Conservation (phyloP, 2,888 invertebrate genomes). For the Hypomecis atomaria region DNA sequence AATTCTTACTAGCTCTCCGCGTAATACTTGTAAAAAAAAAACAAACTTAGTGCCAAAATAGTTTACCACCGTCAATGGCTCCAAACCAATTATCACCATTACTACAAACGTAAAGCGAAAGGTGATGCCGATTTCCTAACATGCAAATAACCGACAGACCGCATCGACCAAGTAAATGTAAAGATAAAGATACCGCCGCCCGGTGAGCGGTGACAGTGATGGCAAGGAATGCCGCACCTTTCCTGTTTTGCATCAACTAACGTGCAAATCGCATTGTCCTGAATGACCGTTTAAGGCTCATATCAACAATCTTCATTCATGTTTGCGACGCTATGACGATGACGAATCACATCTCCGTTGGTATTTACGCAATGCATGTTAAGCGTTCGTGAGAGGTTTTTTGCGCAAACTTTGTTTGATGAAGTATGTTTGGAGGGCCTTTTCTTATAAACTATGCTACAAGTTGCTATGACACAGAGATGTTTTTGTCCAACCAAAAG, state of each 20-base stretch:
- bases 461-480: too few relatives aligned
- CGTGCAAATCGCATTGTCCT: conserved; percentile 27
- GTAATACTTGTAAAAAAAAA: background rate
- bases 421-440: background rate
- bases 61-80: conserved; percentile 6
- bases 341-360: background rate
- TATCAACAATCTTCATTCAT: conserved; percentile 27
- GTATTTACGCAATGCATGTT: conserved; percentile 1
- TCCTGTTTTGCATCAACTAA: conserved; percentile 30
- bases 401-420: background rate
- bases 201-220: conserved; percentile 17
- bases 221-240: conserved; percentile 28
- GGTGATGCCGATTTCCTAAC: conserved; percentile 21
- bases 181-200: too few relatives aligned
- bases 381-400: conserved; percentile 11
- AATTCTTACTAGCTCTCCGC: too few relatives aligned
- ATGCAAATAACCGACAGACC: conserved; percentile 21
- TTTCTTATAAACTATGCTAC: background rate
- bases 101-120: conserved; percentile 23
- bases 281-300: conserved; percentile 19
- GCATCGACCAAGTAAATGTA: conserved; percentile 14
- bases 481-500: too few relatives aligned
- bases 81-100: conserved; percentile 22
- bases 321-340: conserved; percentile 15
- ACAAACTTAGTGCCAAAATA: background rate